Evolutionary conservation across 2,797 vertebrate genomes (phyloP).

Genomic region (Podargus strigoides): DNA sequence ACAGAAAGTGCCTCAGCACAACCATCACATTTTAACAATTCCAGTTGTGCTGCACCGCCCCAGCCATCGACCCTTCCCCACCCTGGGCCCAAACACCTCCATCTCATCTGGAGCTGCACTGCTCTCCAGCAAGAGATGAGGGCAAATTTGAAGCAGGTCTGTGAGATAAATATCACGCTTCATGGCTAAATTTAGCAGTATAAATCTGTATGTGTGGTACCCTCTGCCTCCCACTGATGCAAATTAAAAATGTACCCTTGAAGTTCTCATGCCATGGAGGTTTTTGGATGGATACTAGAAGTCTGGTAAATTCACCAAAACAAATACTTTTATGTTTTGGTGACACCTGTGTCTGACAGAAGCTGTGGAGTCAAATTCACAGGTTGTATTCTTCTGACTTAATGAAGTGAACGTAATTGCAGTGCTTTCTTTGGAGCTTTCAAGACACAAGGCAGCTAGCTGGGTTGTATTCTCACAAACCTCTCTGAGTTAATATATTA

Average conservation of each 20-base stretch:
- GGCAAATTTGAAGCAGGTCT: background rate
- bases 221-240: background rate
- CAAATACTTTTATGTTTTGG: background rate
- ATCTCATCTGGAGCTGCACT: background rate
- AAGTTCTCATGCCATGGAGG: background rate
- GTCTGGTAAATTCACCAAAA: background rate
- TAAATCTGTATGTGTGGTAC: fast-evolving
- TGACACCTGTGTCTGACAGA: background rate
- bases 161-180: background rate
- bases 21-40: background rate
- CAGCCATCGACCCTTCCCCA: background rate
- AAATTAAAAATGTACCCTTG: background rate
- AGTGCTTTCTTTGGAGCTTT: background rate
- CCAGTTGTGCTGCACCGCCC: background rate
- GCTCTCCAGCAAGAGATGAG: background rate
- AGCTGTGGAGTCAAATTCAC: background rate
- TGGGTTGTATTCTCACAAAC: background rate
- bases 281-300: background rate
- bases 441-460: background rate
- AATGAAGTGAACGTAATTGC: background rate
- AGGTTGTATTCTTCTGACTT: background rate
- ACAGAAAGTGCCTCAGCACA: background rate
- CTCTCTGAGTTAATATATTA: background rate
- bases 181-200: background rate
- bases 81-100: background rate